phyloP scores from a whole-genome alignment of 2,888 invertebrate genomes.

The Microctonus hyperodae region DNA sequence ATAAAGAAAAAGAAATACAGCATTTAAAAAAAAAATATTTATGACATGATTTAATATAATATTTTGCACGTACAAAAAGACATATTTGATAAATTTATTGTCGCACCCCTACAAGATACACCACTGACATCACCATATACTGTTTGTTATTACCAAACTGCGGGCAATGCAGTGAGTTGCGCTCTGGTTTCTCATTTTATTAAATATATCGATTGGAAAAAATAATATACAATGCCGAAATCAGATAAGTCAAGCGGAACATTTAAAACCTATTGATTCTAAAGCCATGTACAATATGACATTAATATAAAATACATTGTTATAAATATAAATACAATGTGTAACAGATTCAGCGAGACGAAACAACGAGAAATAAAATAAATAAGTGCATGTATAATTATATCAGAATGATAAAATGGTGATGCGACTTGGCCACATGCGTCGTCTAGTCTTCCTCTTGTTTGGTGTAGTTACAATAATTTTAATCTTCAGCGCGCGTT shows the following conservation, averaged over 20 bases:
- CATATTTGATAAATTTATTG: background rate
- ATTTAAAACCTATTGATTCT: too few species aligned
- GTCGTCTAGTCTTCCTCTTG: constrained; percentile 30
- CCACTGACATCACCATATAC: too few species aligned
- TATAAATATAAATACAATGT: too few species aligned
- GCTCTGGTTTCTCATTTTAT: constrained; percentile 3
- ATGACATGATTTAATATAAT: too few species aligned
- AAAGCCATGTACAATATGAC: too few species aligned
- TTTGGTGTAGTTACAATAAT: constrained; percentile 30
- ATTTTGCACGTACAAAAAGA: too few species aligned
- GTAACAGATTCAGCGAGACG: too few species aligned
- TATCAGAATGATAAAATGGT: constrained; percentile 11
- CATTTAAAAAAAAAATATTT: too few species aligned
- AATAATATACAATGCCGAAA: background rate
- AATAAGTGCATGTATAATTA: background rate
- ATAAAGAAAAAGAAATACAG: too few species aligned
- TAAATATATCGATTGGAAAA: background rate
- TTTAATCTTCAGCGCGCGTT: constrained; percentile 31
- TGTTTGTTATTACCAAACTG: too few species aligned
- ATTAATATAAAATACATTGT: too few species aligned
- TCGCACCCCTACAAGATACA: background rate
- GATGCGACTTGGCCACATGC: constrained; percentile 35
- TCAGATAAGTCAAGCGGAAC: too few species aligned
- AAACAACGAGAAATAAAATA: background rate
- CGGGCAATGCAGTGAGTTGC: background rate